Percentiles rank a stretch among this genome's conserved stretches.
Evolutionary conservation across 2,113 vertebrate species (phyloP).

Genomic region (Murina feae): DNA sequence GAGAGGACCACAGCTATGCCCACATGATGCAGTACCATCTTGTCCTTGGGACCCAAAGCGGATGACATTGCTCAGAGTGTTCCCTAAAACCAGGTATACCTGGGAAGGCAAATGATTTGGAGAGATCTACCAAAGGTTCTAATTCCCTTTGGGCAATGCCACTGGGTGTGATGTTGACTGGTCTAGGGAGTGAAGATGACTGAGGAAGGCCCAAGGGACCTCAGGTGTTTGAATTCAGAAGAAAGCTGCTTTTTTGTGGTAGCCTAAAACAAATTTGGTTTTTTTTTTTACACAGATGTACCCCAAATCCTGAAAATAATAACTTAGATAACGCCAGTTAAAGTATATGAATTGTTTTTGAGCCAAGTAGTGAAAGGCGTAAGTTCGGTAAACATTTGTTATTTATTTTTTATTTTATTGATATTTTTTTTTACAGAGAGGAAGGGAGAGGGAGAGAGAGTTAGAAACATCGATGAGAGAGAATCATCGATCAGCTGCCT

Average conservation of each 20-base stretch:
- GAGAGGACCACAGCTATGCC: not conserved
- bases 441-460: too few relatives aligned
- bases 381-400: not conserved
- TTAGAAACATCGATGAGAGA: too few relatives aligned
- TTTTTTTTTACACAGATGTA: not conserved
- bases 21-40: not conserved
- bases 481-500: too few relatives aligned
- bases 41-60: not conserved
- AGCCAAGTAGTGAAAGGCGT: not conserved
- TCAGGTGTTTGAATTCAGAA: not conserved
- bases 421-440: too few relatives aligned
- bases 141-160: not conserved
- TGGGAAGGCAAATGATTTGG: not conserved
- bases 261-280: not conserved
- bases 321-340: not conserved
- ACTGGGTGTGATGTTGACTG: not conserved
- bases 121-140: not conserved
- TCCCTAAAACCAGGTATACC: not conserved
- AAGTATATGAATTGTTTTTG: not conserved
- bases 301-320: not conserved
- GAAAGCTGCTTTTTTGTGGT: not conserved
- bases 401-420: too few relatives aligned
- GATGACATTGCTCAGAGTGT: not conserved
- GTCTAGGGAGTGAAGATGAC: not conserved
- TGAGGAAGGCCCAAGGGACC: not conserved